Base-by-base conservation (phyloP, 2,888 invertebrate genomes). In the Sipha maydis region DNA sequence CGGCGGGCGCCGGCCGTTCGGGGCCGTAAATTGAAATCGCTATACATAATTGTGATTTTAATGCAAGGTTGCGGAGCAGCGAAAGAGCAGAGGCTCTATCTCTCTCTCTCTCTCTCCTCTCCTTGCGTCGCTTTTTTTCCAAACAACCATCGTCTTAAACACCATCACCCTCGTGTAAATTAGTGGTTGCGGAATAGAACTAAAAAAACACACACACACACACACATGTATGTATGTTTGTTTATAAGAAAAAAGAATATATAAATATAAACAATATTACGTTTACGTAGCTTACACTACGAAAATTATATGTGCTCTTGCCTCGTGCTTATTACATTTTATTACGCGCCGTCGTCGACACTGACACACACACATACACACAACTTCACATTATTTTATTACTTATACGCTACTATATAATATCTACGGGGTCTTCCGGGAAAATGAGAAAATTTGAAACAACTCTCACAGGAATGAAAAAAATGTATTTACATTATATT, bases 41-140 rank as follows among this genome's bases (percentile, higher is more conserved):
- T 73, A 75, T 88, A 88, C 73, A 75, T 88, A 88, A 88, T 88
- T 79, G 86, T 31, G 86, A 88, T 82, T 88, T 77, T 85, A 85
- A 85, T 11, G 67, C 85, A 41, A 38, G 61, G 56, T 73, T 61
- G 73, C 34, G 34, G 34, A 2, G 4, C 34, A 34, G 34, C 3
- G 34, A 34, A 34, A 34, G 4, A 34, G 34, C 2, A 4, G 34
- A n/a, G n/a, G n/a, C n/a, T n/a, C n/a, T n/a, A n/a, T n/a, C n/a
- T n/a, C n/a, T n/a, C n/a, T n/a, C n/a, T n/a, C n/a, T n/a, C 25
- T 31, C 28, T 31, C 71, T 73, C n/a, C 17, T 28, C 19, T 1
- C 28, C n/a, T 1, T 8, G 11, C 11, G n/a, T 9, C 1, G 69
- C 61, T 61, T 61, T 61, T 61, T 61, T 61, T 61, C 25, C 61